A percentile compares a stretch with the other conserved stretches of the same genome.
phyloP scores from a whole-genome alignment of 2,113 vertebrate species.

The Elgaria multicarinata region DNA sequence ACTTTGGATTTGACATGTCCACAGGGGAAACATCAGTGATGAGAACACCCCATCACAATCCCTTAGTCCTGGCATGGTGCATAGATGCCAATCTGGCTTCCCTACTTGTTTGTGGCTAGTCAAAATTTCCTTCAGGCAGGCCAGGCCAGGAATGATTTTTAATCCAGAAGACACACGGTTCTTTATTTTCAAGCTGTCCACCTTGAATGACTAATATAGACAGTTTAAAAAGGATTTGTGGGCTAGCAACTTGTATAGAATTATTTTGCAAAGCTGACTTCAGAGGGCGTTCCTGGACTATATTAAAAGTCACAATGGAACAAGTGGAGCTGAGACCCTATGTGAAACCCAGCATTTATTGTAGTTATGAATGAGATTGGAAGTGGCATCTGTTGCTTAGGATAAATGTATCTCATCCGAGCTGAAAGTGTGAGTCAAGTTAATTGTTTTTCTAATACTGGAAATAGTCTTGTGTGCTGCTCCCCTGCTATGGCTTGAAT shows the following conservation, averaged over 20 bases:
- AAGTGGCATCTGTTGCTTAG: neutral
- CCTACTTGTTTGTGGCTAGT: neutral
- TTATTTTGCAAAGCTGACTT: neutral
- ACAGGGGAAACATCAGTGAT: neutral
- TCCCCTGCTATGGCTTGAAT: conserved; percentile 1
- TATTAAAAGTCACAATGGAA: neutral
- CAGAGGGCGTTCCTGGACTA: neutral
- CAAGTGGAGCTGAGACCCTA: neutral
- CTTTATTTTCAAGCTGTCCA: neutral
- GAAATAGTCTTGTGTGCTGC: neutral
- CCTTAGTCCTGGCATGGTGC: neutral
- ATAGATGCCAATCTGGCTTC: neutral
- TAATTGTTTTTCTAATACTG: neutral
- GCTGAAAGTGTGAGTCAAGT: neutral
- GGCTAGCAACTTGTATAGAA: neutral
- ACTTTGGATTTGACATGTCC: neutral
- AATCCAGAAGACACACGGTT: neutral
- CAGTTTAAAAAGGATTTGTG: neutral
- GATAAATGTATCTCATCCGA: conserved; percentile 26
- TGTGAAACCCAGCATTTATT: neutral
- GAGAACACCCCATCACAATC: no score
- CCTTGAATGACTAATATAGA: neutral
- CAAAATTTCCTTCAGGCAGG: neutral
- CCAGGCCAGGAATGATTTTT: neutral
- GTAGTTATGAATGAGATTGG: neutral